Evolutionary conservation across 64 coral and sea anemone genomes (phyloP).

Genomic region (Catalaphyllia jardinei): DNA sequence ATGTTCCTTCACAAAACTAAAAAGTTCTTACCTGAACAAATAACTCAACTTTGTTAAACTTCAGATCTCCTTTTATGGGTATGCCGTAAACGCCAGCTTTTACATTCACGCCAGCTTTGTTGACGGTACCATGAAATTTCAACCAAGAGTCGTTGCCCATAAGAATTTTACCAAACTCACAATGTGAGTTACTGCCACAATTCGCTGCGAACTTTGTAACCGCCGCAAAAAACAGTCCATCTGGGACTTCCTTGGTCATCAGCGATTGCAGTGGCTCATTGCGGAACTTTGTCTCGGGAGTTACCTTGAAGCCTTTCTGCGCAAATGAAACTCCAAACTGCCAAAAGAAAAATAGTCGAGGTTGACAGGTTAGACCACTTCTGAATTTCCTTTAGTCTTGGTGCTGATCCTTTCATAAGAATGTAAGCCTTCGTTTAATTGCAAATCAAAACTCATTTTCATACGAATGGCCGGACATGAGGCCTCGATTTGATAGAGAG

Average conservation of each 20-base stretch:
- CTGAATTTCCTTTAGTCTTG: too few relatives aligned
- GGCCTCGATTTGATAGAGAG: too few relatives aligned
- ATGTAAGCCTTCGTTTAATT: too few relatives aligned
- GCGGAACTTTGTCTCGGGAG: slow-evolving; percentile 22
- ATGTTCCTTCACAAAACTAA: too few relatives aligned
- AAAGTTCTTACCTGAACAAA: slow-evolving; percentile 62
- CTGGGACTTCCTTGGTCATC: slow-evolving; percentile 43
- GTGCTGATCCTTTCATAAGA: too few relatives aligned
- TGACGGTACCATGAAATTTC: slow-evolving; percentile 33
- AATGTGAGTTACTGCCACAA: slow-evolving; percentile 38
- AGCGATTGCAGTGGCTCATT: slow-evolving; percentile 56
- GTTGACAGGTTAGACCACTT: too few relatives aligned
- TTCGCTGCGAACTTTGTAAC: slow-evolving; percentile 31
- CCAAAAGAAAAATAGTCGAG: neutral
- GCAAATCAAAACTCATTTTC: too few relatives aligned
- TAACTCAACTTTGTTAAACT: slow-evolving; percentile 81
- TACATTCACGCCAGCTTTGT: slow-evolving; percentile 29
- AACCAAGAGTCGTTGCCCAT: slow-evolving; percentile 50
- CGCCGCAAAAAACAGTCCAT: slow-evolving; percentile 47
- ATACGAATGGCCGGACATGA: too few relatives aligned
- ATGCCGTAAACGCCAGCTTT: slow-evolving; percentile 26
- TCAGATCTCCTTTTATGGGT: slow-evolving; percentile 67
- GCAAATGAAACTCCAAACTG: slow-evolving; percentile 60
- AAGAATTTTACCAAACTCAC: slow-evolving; percentile 40
- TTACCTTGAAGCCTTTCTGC: slow-evolving; percentile 63